A percentile compares a stretch with the other conserved stretches of the same genome.
Evolutionary conservation across 2,888 invertebrate genomes (phyloP).

Genomic region (Drosophila acutilabella): DNA sequence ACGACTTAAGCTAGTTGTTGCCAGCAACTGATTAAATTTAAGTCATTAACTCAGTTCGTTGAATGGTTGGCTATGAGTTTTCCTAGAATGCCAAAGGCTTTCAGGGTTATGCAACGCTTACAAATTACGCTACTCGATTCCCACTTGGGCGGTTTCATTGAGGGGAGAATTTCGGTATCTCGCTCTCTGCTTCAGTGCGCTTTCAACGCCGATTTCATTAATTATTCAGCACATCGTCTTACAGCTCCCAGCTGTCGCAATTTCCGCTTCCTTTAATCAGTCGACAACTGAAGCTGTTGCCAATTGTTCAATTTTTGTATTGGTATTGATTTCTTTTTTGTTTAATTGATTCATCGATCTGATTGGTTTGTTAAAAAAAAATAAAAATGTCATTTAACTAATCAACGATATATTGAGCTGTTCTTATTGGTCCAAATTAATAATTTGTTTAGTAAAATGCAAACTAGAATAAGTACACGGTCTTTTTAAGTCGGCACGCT

Average conservation of each 20-base stretch:
- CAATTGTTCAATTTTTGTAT: conserved; percentile 7
- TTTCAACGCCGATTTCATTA: conserved; percentile 64
- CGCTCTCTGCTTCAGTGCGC: conserved; percentile 29
- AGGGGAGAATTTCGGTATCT: not conserved
- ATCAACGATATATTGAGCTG: too few relatives aligned
- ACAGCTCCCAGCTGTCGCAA: conserved; percentile 7
- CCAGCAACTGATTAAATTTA: conserved; percentile 52
- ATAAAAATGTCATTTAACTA: too few relatives aligned
- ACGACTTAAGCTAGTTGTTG: conserved; percentile 38
- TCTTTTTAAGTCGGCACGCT: too few relatives aligned
- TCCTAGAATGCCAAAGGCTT: conserved; percentile 7
- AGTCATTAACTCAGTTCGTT: conserved; percentile 22
- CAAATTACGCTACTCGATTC: conserved; percentile 28
- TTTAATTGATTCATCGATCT: not conserved
- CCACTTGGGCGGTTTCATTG: not conserved
- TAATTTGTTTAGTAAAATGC: too few relatives aligned
- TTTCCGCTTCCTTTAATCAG: conserved; percentile 1
- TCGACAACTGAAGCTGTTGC: conserved; percentile 8
- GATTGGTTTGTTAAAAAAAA: too few relatives aligned
- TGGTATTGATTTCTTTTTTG: not conserved
- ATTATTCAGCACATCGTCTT: conserved; percentile 67
- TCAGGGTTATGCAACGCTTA: conserved; percentile 41
- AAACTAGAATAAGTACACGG: too few relatives aligned
- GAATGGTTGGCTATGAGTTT: not conserved
- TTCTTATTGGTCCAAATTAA: too few relatives aligned